These are phyloP conservation scores for Merodon equestris DNA, from an alignment of 2,888 invertebrate species.

Conservation along the genomic window DNA sequence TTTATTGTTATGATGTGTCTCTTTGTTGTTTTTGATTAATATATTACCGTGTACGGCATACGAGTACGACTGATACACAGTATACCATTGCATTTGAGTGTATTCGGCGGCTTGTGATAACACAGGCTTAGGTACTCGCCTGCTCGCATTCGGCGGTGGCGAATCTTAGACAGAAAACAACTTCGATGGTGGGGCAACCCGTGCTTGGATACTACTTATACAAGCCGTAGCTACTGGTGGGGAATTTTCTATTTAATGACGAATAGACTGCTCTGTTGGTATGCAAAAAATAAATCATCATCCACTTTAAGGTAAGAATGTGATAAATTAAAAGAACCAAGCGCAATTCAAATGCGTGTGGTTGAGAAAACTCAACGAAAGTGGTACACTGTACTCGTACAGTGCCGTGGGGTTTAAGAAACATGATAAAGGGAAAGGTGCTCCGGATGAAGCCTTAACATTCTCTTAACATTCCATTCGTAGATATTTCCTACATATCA, in stretches of 20 bases:
- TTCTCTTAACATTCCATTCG: no score
- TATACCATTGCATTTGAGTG: constrained; percentile 40
- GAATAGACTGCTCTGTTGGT: constrained; percentile 19
- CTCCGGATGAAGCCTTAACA: neutral
- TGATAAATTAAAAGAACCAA: constrained; percentile 54
- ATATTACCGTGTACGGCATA: constrained; percentile 42
- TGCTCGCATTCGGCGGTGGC: constrained; percentile 7
- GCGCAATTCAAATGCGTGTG: constrained; percentile 37
- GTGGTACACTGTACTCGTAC: neutral
- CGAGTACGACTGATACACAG: constrained; percentile 14
- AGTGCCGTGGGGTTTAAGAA: neutral
- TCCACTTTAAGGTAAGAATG: constrained; percentile 67
- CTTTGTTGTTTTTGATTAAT: constrained; percentile 65
- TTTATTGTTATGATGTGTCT: constrained; percentile 60
- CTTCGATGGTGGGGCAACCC: constrained; percentile 8
- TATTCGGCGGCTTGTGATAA: constrained; percentile 62
- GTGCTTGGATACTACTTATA: neutral
- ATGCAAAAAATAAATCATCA: constrained; percentile 53
- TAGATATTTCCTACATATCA: no score
- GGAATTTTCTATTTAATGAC: constrained; percentile 42
- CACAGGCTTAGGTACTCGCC: constrained; percentile 17
- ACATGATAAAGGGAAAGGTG: constrained; percentile 31
- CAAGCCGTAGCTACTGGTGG: constrained; percentile 13
- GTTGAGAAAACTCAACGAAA: neutral
- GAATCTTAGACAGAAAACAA: constrained; percentile 42